Evolutionary conservation across 2,113 vertebrate species (phyloP), one percentile per base, ranked within the genome.

Genomic region (Toxotes jaculatrix): DNA sequence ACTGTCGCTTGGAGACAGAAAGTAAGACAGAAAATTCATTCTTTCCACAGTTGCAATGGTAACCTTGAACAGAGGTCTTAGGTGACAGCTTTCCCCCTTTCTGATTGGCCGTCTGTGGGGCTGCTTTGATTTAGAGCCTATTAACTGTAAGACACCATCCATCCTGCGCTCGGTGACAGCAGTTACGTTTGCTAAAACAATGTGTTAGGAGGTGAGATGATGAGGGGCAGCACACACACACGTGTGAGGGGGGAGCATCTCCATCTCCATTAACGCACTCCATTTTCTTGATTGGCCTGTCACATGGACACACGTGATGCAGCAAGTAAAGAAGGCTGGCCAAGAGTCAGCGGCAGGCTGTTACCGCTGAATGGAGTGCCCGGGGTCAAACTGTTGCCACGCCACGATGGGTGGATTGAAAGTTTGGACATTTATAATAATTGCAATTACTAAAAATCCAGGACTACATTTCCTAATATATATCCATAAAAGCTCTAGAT

Each of bases 261-360:
- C 87, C 89, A 86, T 93, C 90, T 92, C 91, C 89, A 95, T 95
- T 94, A 95, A 86, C 83, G 4, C 77, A 82, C 89, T 95, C 91
- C 91, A 95, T 93, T 95, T 88, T 68, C 89, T 84, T 92, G 93
- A 93, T 94, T 94, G 92, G 88, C 84, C 92, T 88, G 93, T 93
- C 93, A 94, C 79, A 73, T 12, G 56, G 83, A 79, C 77, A 86
- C 78, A 88, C 77, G 77, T 91, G 91, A 91, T 31, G 65, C 59
- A 9, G 74, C 78, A 47, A 62, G 74, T 60, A 64, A 87, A 82
- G 59, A 76, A 70, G 56, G 57, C 60, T 47, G 78, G 83, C 80
- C 43, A 36, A 34, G 75, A 89, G 85, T 89, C 88, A 77, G 84
- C 76, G 5, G 77, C 34, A 1, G 82, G 82, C 86, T 89, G 91